These are phyloP conservation scores for Podilymbus podiceps DNA, from an alignment of 2,113 vertebrate species.

Conservation along the genomic window DNA sequence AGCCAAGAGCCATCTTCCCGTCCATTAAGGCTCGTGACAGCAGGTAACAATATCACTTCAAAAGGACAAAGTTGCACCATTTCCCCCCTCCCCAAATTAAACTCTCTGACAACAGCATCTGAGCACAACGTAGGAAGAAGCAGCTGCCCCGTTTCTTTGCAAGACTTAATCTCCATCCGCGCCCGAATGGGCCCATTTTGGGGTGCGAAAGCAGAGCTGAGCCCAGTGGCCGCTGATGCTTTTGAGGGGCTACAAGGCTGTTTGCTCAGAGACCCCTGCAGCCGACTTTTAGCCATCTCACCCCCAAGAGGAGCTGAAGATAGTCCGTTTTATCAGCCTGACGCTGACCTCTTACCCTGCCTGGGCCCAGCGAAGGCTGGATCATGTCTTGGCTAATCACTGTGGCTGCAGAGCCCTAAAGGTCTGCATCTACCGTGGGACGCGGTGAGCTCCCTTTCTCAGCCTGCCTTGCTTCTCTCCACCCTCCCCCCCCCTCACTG, in stretches of 20 bases:
- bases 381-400: constrained; percentile 39
- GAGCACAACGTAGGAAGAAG: background rate
- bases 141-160: background rate
- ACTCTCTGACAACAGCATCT: background rate
- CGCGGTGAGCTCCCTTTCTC: background rate
- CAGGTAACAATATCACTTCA: constrained; percentile 5
- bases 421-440: background rate
- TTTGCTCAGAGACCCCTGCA: background rate
- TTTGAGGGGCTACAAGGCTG: background rate
- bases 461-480: background rate
- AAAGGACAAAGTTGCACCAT: background rate
- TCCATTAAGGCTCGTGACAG: constrained; percentile 19
- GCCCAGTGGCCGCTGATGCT: fast-evolving
- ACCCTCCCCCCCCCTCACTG: background rate
- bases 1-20: constrained; percentile 25
- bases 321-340: constrained; percentile 26
- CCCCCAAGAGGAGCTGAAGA: background rate
- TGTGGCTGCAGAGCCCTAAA: background rate
- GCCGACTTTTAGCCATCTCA: fast-evolving
- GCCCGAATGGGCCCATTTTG: fast-evolving
- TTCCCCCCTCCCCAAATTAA: background rate
- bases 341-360: constrained; percentile 41
- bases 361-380: background rate
- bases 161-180: fast-evolving
- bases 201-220: fast-evolving